Evolutionary conservation across 2,888 invertebrate genomes (phyloP).

Genomic region (Acleris holmiana): DNA sequence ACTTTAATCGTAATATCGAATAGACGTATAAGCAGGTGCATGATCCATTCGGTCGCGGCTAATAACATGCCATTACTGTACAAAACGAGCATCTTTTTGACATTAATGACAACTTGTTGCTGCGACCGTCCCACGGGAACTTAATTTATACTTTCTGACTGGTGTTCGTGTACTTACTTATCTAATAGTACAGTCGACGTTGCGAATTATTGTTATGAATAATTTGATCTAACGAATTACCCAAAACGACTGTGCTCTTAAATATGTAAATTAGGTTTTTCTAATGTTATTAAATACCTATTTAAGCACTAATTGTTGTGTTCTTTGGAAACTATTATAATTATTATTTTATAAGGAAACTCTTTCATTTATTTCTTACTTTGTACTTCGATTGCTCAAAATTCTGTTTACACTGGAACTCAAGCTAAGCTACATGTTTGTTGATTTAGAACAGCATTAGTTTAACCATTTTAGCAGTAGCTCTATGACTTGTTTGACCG

Average conservation of each 20-base stretch:
- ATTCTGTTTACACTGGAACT: too few species aligned
- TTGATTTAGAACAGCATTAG: too few species aligned
- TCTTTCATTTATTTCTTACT: constrained; percentile 15
- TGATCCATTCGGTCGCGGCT: constrained; percentile 61
- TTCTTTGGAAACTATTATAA: constrained; percentile 22
- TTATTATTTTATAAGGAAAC: constrained; percentile 4
- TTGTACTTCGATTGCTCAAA: not conserved
- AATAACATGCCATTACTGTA: constrained; percentile 76
- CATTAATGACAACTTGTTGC: constrained; percentile 78
- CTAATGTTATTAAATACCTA: constrained; percentile 19
- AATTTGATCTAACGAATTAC: constrained; percentile 2
- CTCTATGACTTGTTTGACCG: too few species aligned
- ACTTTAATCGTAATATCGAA: not conserved
- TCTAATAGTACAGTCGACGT: constrained; percentile 4
- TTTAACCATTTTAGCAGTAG: too few species aligned
- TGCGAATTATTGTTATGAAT: not conserved
- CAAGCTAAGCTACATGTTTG: too few species aligned
- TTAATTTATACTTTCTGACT: constrained; percentile 46
- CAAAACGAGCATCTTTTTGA: constrained; percentile 19
- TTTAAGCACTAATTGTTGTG: constrained; percentile 29
- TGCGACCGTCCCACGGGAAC: constrained; percentile 63
- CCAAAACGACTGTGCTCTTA: constrained; percentile 10
- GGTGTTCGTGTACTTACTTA: constrained; percentile 31
- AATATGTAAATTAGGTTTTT: constrained; percentile 19
- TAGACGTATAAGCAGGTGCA: constrained; percentile 53